Evolutionary conservation across 1,140 invertebrate species (phyloP), one percentile per base, ranked within the genome.

Genomic region (Zaprionus davidi): DNA sequence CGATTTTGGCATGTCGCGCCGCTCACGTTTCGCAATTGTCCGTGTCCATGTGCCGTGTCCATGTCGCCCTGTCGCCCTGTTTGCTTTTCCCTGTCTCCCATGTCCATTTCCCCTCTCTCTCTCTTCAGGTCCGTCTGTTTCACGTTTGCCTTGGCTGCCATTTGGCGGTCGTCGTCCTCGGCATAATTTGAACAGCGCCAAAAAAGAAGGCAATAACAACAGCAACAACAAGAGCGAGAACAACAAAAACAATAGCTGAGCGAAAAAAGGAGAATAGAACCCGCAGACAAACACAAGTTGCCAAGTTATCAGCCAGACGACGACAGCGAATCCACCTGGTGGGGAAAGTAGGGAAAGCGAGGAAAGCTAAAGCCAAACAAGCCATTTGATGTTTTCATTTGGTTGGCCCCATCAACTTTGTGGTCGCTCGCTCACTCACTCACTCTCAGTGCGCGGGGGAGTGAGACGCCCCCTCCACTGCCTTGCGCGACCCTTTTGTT

Each of bases 341-440:
- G 9, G 31, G 31, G 31, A 34, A 31, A 31, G 28, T 7, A n/a
- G 24, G 22, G 24, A 41, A 13, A 36, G 36, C 71, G 62, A 51
- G 57, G 58, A 38, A 62, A 53, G 51, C 72, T 63, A 41, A 73
- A 74, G 85, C 78, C 83, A 79, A 88, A 88, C 84, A 88, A 90
- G 85, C 68, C 81, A 88, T 88, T 88, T 90, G 85, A 88, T 88
- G 84, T 88, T 88, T 88, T 88, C 84, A 88, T 88, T 90, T 88
- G 70, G 83, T 72, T 74, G 70, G 57, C 74, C 77, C 81, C 77
- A 83, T 83, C 66, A 77, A 78, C 80, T 71, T 76, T 76, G 73
- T 76, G 73, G 73, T 71, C 68, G 78, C 75, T 79, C 71, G 77
- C 41, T n/a, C 41, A 46, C 41, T 46, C n/a, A 17, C 41, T 46